Percentiles rank a stretch among this genome's conserved stretches.
These are phyloP conservation scores for Hydraecia micacea DNA, from an alignment of 2,888 invertebrate genomes.

Conservation along the genomic window DNA sequence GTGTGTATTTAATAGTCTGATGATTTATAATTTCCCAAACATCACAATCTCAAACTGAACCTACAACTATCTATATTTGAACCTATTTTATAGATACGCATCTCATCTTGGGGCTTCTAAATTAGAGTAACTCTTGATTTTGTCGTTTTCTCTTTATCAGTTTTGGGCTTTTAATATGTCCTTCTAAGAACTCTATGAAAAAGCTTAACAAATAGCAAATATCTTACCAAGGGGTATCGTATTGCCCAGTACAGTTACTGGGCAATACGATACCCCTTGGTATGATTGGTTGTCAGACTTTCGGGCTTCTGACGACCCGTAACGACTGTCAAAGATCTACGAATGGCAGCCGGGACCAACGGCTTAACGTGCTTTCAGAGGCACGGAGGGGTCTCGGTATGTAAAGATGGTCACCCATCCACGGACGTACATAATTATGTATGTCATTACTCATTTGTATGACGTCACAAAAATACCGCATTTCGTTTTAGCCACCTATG, in stretches of 20 bases:
- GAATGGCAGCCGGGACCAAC: not conserved
- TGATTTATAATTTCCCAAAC: no score
- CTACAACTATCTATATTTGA: no score
- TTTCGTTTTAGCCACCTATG: constrained; percentile 8
- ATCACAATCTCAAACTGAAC: no score
- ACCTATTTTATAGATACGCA: no score
- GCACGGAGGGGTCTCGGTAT: not conserved
- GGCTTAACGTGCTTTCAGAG: not conserved
- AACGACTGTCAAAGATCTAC: not conserved
- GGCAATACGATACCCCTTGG: not conserved
- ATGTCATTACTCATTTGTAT: constrained; percentile 31
- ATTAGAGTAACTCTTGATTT: not conserved
- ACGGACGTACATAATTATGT: constrained; percentile 28
- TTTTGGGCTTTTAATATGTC: not conserved
- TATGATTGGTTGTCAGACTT: not conserved
- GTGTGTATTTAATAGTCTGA: no score
- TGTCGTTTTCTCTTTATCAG: not conserved
- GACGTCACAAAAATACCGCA: constrained; percentile 44
- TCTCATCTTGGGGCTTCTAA: not conserved
- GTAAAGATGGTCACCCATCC: not conserved
- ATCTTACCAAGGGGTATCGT: no score
- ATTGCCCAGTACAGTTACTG: no score
- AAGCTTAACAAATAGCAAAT: not conserved
- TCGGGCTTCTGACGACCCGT: not conserved
- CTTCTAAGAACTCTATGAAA: not conserved